Evolutionary conservation across 2,797 vertebrate species (phyloP).

Genomic region (Fistularia commersonii): DNA sequence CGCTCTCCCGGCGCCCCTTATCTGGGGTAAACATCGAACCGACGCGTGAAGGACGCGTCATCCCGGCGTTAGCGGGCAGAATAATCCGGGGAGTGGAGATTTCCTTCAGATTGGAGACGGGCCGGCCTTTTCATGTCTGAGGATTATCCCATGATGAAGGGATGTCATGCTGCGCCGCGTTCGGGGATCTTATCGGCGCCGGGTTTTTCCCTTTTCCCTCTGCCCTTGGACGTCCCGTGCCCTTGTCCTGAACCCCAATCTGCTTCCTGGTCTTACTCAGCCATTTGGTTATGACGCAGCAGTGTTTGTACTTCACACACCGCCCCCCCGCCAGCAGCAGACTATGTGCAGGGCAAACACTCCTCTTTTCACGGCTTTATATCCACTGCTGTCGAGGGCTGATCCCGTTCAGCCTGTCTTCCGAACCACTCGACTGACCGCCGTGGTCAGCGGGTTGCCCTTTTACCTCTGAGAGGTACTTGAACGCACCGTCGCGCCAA

Average conservation of each 20-base stretch:
- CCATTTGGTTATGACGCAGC: slow-evolving; percentile 3
- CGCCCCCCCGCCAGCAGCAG: slow-evolving; percentile 3
- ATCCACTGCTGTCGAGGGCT: slow-evolving; percentile 15
- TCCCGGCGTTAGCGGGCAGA: slow-evolving; percentile 33
- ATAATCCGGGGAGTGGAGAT: slow-evolving; percentile 53
- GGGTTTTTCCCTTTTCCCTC: slow-evolving; percentile 38
- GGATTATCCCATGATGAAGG: slow-evolving; percentile 67
- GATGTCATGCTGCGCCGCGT: slow-evolving; percentile 51
- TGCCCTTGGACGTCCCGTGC: slow-evolving; percentile 46
- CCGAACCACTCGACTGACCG: slow-evolving; percentile 4
- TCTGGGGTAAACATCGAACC: slow-evolving; percentile 43
- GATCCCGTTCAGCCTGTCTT: slow-evolving; percentile 17
- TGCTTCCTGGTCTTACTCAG: slow-evolving; percentile 5
- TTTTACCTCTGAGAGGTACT: slow-evolving; percentile 47
- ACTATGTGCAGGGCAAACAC: no score
- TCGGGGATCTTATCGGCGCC: slow-evolving; percentile 55
- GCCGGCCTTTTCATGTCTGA: slow-evolving; percentile 58
- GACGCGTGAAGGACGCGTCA: slow-evolving; percentile 55
- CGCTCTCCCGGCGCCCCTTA: slow-evolving; percentile 29
- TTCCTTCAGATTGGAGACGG: slow-evolving; percentile 53
- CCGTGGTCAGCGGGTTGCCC: slow-evolving; percentile 14
- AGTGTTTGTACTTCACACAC: slow-evolving; percentile 30
- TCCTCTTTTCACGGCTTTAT: slow-evolving; percentile 14
- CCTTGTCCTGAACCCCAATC: slow-evolving; percentile 26
- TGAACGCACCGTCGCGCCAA: no score